Base-by-base conservation (phyloP, 2,113 vertebrate genomes). In the Eurystomus gularis region DNA sequence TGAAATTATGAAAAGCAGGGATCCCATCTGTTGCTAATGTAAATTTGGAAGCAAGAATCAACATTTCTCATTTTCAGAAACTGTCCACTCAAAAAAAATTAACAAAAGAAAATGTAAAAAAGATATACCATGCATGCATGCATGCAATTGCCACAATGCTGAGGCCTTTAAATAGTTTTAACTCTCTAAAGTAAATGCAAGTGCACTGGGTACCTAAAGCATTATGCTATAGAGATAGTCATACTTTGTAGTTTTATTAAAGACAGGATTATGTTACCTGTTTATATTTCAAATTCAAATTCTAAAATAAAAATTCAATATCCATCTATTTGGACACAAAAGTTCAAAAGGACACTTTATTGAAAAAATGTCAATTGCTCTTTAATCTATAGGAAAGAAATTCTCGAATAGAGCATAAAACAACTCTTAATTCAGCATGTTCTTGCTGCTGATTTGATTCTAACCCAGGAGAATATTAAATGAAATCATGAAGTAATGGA, bases 391-490 rank as follows among this genome's bases (percentile, higher is more conserved):
- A 33, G 42, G 58, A 88, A 92, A 88, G 15, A 42, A 73, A 83
- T 82, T 90, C 54, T 49, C 42, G 21, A 93, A 51, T 55, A 85
- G 40, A 91, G 10, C 7, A 52, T 33, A 46, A 4, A 61, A 13
- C 17, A 87, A 65, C 29, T 62, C 46, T 58, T 96, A 90, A 92
- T 95, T 96, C 62, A 64, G 29, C 60, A 61, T 79, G 9, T 55
- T 94, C 33, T 60, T 89, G 37, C n/a, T 90, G 35, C 85, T 84
- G 57, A 17, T 83, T 44, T 39, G 35, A 81, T 93, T 96, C 48
- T 90, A 91, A 85, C n/a, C 44, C 48, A 78, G 37, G 61, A 88
- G 54, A 97, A 92, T 95, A 96, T 94, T 96, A 92, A 97, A 96
- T 81, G 61, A 97, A 97, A 94, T 87, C 20, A 85, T 83, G 62